Evolutionary conservation across 2,888 invertebrate species (phyloP), one percentile per base, ranked within the genome.

Genomic region (Ophioninae sp.): DNA sequence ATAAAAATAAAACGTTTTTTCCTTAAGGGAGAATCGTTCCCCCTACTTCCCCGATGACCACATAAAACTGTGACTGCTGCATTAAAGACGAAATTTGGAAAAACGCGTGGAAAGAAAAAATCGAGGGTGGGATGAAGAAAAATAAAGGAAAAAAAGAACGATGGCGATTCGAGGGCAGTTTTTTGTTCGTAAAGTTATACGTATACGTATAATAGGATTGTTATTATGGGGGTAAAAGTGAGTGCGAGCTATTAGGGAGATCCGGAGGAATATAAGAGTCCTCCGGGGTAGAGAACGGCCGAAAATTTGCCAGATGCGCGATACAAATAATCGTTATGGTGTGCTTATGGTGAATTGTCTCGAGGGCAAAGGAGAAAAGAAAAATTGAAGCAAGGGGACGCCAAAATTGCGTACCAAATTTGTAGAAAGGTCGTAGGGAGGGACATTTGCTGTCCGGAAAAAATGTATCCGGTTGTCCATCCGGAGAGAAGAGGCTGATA

Each of bases 251-350:
- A 50, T 70, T 70, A 44, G 64, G 65, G 20, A 62, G 30, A 73
- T 62, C 30, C 65, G 65, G 57, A 64, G 69, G 41, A 79, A 79
- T 74, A 57, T 65, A 57, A 64, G 17, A 56, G 41, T 41, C 23
- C 61, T 72, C 59, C 41, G 62, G 74, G 64, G 41, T 67, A 57
- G 69, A 57, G 69, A 64, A 82, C 70, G 69, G 64, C 39, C 21
- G 74, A 69, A 78, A 82, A 82, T 82, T 82, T 39, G 30, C 68
- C 82, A 68, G 62, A 82, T 77, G 79, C 82, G 50, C 39, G 76
- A 72, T 79, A 82, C 69, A 79, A 76, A 69, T 73, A 61, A n/a
- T 17, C 10, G 65, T 50, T 41, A 76, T 41, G 76, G 59, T 39
- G 57, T 5, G 23, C 13, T 69, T 56, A 3, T n/a, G 65, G 59